These are phyloP conservation scores for Campaea margaritaria DNA, from an alignment of 2,888 invertebrate genomes.

Conservation along the genomic window DNA sequence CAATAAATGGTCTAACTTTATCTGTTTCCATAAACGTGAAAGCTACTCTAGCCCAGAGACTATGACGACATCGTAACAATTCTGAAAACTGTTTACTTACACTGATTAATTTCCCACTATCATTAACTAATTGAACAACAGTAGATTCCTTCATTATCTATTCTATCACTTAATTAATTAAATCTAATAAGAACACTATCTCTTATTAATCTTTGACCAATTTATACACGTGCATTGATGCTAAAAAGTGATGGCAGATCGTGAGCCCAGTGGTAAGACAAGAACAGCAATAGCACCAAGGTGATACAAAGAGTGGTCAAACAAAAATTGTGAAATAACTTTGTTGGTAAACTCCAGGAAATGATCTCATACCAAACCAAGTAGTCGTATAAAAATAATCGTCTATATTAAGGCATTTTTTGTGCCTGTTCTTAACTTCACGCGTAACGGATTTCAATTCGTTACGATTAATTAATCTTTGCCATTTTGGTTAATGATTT, in stretches of 20 bases:
- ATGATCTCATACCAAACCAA: conserved; percentile 65
- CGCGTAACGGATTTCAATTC: conserved; percentile 13
- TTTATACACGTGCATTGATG: conserved; percentile 71
- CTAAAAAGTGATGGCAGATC: conserved; percentile 59
- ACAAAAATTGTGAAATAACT: conserved; percentile 67
- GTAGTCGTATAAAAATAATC: conserved; percentile 40
- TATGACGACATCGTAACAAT: too few species aligned
- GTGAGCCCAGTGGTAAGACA: conserved; percentile 49
- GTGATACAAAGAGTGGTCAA: conserved; percentile 69
- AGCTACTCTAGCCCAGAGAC: too few species aligned
- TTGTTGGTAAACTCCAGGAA: conserved; percentile 63
- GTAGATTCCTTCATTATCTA: conserved; percentile 1
- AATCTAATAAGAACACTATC: conserved; percentile 17
- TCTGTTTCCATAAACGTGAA: too few species aligned
- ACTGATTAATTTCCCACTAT: neutral
- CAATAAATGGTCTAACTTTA: too few species aligned
- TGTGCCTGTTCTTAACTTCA: conserved; percentile 51
- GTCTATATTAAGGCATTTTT: conserved; percentile 48
- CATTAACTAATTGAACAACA: neutral
- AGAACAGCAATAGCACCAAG: conserved; percentile 66
- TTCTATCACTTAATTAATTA: neutral
- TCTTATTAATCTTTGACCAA: conserved; percentile 59
- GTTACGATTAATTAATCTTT: conserved; percentile 17
- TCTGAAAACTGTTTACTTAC: neutral
- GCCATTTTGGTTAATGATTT: neutral